Evolutionary conservation across 2,113 vertebrate species (phyloP).

Genomic region (Plecturocebus donacophilus): DNA sequence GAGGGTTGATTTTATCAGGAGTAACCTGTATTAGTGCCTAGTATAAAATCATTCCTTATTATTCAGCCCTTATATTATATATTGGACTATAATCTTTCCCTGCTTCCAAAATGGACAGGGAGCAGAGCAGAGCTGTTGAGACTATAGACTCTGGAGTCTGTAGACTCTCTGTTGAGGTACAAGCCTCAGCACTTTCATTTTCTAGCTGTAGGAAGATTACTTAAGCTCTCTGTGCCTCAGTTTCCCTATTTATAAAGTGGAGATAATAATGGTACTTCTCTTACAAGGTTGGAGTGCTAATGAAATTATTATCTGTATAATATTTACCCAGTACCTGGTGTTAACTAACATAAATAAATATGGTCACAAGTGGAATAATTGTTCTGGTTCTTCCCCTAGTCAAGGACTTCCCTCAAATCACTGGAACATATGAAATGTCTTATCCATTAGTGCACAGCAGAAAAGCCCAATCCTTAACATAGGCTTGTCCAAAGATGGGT

Average conservation of each 20-base stretch:
- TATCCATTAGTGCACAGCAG: neutral
- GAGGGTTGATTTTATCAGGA: constrained; percentile 12
- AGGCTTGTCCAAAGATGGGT: neutral
- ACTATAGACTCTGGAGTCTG: neutral
- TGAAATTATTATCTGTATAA: neutral
- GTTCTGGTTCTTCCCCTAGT: neutral
- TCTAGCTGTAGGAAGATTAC: neutral
- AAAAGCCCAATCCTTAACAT: neutral
- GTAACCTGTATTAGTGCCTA: neutral
- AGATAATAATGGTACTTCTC: neutral
- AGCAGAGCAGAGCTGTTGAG: neutral
- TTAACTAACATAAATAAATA: neutral
- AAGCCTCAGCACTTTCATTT: neutral
- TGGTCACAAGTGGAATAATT: neutral
- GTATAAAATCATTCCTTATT: neutral
- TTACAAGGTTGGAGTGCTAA: neutral
- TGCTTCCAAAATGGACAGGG: neutral
- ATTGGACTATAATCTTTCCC: neutral
- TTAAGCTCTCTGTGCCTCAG: neutral
- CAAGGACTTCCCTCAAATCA: neutral
- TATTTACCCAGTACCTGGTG: neutral
- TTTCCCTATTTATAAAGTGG: neutral
- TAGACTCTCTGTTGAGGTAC: neutral
- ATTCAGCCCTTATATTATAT: neutral
- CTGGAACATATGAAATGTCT: neutral